These are phyloP conservation scores for Campoplex nolae DNA, from an alignment of 2,888 invertebrate species.

Conservation along the genomic window DNA sequence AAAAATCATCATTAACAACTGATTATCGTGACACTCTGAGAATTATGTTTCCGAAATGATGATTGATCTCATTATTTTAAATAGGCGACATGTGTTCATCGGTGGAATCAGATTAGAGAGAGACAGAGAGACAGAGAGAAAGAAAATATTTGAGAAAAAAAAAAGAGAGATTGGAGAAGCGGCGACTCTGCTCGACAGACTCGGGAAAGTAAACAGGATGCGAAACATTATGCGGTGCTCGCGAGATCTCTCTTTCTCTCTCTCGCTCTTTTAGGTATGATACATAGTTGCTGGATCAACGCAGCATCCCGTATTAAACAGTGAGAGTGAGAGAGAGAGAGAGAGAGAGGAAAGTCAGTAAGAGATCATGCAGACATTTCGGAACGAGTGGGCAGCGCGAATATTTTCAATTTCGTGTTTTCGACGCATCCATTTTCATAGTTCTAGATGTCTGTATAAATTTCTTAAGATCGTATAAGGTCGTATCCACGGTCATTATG, in stretches of 20 bases:
- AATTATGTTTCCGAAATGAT: slow-evolving; percentile 27
- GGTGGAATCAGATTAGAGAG: background rate
- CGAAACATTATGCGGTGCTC: slow-evolving; percentile 63
- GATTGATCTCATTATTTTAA: slow-evolving; percentile 29
- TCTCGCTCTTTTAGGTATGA: slow-evolving; percentile 28
- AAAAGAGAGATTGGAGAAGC: slow-evolving; percentile 30
- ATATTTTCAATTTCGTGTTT: slow-evolving; percentile 46
- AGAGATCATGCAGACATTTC: slow-evolving; percentile 63
- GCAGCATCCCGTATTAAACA: slow-evolving; percentile 19
- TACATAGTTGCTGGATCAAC: slow-evolving; percentile 31
- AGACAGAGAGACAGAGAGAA: background rate
- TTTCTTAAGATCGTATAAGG: background rate
- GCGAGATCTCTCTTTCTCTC: slow-evolving; percentile 35
- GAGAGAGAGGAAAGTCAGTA: slow-evolving; percentile 6
- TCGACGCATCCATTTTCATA: slow-evolving; percentile 5
- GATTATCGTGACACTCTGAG: slow-evolving; percentile 1
- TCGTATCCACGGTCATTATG: background rate
- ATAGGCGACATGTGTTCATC: slow-evolving; percentile 41
- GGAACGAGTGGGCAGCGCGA: slow-evolving; percentile 48
- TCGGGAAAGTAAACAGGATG: slow-evolving; percentile 71
- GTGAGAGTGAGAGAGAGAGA: slow-evolving; percentile 29
- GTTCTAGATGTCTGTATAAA: background rate
- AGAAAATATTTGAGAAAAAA: background rate
- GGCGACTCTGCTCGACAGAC: slow-evolving; percentile 47
- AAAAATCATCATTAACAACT: slow-evolving; percentile 46